Evolutionary conservation across 2,888 invertebrate species (phyloP).

Genomic region (Machimus rusticus): DNA sequence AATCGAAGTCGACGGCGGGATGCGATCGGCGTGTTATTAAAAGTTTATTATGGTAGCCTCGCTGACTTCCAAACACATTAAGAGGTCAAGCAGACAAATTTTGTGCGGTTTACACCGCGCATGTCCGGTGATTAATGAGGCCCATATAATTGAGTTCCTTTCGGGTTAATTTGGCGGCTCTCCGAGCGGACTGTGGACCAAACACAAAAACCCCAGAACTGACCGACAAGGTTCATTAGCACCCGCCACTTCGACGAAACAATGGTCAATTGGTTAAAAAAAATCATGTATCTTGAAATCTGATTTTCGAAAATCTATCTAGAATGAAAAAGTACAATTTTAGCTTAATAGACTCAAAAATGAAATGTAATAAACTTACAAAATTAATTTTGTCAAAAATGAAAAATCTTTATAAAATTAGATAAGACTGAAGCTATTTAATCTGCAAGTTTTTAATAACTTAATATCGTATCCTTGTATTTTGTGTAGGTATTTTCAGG

Average conservation of each 20-base stretch:
- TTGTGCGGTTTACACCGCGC: constrained; percentile 29
- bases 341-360: too few relatives aligned
- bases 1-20: constrained; percentile 16
- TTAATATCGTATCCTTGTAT: too few relatives aligned
- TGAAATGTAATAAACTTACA: too few relatives aligned
- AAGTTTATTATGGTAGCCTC: constrained; percentile 39
- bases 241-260: not conserved
- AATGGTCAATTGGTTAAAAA: not conserved
- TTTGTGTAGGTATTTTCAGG: too few relatives aligned
- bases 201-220: not conserved
- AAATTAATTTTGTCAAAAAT: too few relatives aligned
- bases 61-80: constrained; percentile 40
- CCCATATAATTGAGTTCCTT: constrained; percentile 28
- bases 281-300: not conserved
- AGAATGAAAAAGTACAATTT: too few relatives aligned
- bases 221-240: constrained; percentile 17
- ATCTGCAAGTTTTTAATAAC: too few relatives aligned
- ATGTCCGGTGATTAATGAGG: constrained; percentile 32
- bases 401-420: too few relatives aligned
- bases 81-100: constrained; percentile 41
- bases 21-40: constrained; percentile 34
- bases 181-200: not conserved
- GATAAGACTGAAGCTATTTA: too few relatives aligned
- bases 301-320: not conserved
- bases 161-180: not conserved